These are phyloP conservation scores for Ditylenchus weischeri DNA, from an alignment of 2,888 invertebrate genomes.

Conservation along the genomic window DNA sequence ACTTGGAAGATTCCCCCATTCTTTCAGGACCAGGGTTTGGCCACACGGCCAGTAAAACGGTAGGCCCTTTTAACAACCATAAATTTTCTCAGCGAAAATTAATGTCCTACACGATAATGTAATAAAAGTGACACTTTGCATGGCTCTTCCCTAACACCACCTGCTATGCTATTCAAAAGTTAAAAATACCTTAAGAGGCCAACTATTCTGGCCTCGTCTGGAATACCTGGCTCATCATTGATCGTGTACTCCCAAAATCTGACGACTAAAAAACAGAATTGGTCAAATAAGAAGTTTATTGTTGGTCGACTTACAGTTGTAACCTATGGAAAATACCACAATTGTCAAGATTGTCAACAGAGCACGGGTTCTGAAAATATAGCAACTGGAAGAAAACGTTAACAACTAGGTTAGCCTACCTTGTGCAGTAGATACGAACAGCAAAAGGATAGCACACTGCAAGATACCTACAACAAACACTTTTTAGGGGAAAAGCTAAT, in stretches of 20 bases:
- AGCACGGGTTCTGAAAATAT: slow-evolving; percentile 28
- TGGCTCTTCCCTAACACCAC: too few relatives aligned
- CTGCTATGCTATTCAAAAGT: too few relatives aligned
- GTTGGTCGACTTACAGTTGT: slow-evolving; percentile 36
- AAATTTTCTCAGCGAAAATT: too few relatives aligned
- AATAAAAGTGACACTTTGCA: too few relatives aligned
- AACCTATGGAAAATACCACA: slow-evolving; percentile 49
- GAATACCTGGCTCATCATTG: slow-evolving; percentile 21
- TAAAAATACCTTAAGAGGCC: slow-evolving; percentile 26
- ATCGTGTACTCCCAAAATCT: slow-evolving; percentile 56
- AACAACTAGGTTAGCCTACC: slow-evolving; percentile 25
- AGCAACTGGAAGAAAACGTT: slow-evolving; percentile 3
- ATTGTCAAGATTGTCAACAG: slow-evolving; percentile 44
- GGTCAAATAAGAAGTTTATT: too few relatives aligned
- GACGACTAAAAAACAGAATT: slow-evolving; percentile 26
- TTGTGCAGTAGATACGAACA: slow-evolving; percentile 52
- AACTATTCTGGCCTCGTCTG: slow-evolving; percentile 30
- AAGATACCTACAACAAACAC: slow-evolving; percentile 15
- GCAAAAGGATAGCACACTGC: slow-evolving; percentile 58
- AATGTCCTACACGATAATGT: too few relatives aligned
- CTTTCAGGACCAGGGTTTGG: too few relatives aligned
- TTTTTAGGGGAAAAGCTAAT: too few relatives aligned
- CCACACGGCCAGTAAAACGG: too few relatives aligned
- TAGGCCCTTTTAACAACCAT: too few relatives aligned
- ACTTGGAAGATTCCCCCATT: too few relatives aligned